These are phyloP conservation scores for Notocelia uddmanniana DNA, from an alignment of 2,888 invertebrate species.

Conservation along the genomic window DNA sequence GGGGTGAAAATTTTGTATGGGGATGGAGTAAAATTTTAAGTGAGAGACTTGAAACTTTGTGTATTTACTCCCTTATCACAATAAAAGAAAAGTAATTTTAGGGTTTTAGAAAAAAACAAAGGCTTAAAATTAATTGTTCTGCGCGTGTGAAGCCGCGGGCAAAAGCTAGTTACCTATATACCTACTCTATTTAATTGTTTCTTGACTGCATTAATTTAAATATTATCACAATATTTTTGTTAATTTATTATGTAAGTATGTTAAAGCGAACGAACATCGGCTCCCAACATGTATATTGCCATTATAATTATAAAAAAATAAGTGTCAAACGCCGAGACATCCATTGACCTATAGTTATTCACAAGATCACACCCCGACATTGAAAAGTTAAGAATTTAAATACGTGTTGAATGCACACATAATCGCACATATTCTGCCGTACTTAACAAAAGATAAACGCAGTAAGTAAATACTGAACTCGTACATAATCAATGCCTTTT, in stretches of 20 bases:
- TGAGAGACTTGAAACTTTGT: no score
- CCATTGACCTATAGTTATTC: conserved; percentile 29
- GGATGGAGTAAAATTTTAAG: no score
- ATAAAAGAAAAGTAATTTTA: no score
- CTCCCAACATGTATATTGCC: conserved; percentile 1
- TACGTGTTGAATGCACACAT: conserved; percentile 20
- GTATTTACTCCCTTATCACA: no score
- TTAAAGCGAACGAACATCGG: conserved; percentile 14
- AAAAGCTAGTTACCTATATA: no score
- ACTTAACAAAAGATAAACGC: conserved; percentile 21
- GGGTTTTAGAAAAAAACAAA: no score
- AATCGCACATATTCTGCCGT: conserved; percentile 11
- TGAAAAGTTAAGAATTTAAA: conserved; percentile 35
- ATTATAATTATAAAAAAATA: conserved; percentile 9
- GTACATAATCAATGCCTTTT: conserved; percentile 19
- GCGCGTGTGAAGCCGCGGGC: no score
- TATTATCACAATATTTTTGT: not conserved
- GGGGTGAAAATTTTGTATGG: no score
- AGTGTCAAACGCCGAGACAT: conserved; percentile 23
- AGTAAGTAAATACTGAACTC: conserved; percentile 4
- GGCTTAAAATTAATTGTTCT: no score
- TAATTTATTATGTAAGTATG: not conserved
- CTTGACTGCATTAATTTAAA: conserved; percentile 8
- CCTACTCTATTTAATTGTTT: not conserved
- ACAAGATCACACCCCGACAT: conserved; percentile 46